These are phyloP conservation scores for Ophion costatus DNA, from an alignment of 2,888 invertebrate genomes.

Conservation along the genomic window DNA sequence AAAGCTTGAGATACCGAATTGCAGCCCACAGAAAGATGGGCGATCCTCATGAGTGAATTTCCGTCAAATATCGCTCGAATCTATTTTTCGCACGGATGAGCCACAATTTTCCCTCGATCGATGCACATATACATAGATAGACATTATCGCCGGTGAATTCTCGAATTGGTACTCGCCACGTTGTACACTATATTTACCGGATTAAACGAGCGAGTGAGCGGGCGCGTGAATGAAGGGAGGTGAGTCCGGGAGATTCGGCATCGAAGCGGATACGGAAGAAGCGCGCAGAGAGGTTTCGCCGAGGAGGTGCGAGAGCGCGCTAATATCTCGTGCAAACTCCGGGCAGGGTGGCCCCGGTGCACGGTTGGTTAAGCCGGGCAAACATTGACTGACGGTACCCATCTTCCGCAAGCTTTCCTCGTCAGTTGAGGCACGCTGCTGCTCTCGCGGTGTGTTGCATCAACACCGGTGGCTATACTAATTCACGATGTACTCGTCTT, in stretches of 20 bases:
- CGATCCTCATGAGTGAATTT: no score
- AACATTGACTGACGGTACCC: slow-evolving; percentile 79
- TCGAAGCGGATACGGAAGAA: slow-evolving; percentile 61
- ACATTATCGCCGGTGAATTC: slow-evolving; percentile 20
- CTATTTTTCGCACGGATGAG: background rate
- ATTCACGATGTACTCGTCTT: slow-evolving; percentile 46
- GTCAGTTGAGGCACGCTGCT: slow-evolving; percentile 62
- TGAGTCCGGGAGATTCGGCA: slow-evolving; percentile 49
- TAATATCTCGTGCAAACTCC: slow-evolving; percentile 78
- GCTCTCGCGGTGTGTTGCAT: slow-evolving; percentile 63
- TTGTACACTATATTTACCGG: slow-evolving; percentile 25
- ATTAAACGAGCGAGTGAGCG: slow-evolving; percentile 48
- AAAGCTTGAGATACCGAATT: no score
- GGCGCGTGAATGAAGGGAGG: slow-evolving; percentile 44
- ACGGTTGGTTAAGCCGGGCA: slow-evolving; percentile 80
- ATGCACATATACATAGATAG: background rate
- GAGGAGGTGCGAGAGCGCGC: slow-evolving; percentile 72
- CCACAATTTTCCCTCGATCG: slow-evolving; percentile 5
- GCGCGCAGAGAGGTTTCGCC: slow-evolving; percentile 72
- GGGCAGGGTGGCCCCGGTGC: slow-evolving; percentile 64
- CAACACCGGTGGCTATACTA: slow-evolving; percentile 45
- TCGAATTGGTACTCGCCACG: slow-evolving; percentile 5
- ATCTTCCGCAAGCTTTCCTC: slow-evolving; percentile 68
- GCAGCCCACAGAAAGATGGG: no score
- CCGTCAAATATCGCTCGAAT: background rate